Evolutionary conservation across 1,140 invertebrate genomes (phyloP).

Genomic region (Dreissena polymorpha): DNA sequence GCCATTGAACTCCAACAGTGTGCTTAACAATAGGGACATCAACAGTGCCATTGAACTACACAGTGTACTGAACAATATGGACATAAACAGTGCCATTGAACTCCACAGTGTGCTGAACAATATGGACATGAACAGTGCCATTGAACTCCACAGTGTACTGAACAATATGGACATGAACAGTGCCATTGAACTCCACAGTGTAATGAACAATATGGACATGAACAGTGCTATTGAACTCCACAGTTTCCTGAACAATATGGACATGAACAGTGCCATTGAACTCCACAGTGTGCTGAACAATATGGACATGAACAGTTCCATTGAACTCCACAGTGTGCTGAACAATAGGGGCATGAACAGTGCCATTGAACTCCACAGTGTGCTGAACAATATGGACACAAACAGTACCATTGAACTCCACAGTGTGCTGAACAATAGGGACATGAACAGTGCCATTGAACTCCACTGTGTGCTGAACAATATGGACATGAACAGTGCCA

Average conservation of each 20-base stretch:
- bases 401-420: too few species aligned
- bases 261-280: neutral
- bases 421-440: conserved; percentile 11
- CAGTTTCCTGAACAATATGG: conserved; percentile 2
- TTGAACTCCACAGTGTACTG: too few species aligned
- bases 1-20: too few species aligned
- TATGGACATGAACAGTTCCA: neutral
- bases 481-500: neutral
- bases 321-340: too few species aligned
- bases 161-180: neutral
- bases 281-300: too few species aligned
- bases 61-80: conserved; percentile 3
- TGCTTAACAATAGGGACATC: conserved; percentile 5
- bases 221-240: too few species aligned
- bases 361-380: too few species aligned
- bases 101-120: too few species aligned
- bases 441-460: neutral
- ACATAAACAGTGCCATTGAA: neutral
- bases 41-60: too few species aligned
- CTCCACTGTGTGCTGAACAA: too few species aligned
- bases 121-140: neutral
- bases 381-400: conserved; percentile 6
- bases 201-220: conserved; percentile 4
- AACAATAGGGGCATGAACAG: neutral
- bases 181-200: too few species aligned